These are phyloP conservation scores for Synanthedon tipuliformis DNA, from an alignment of 2,888 invertebrate genomes.

Conservation along the genomic window DNA sequence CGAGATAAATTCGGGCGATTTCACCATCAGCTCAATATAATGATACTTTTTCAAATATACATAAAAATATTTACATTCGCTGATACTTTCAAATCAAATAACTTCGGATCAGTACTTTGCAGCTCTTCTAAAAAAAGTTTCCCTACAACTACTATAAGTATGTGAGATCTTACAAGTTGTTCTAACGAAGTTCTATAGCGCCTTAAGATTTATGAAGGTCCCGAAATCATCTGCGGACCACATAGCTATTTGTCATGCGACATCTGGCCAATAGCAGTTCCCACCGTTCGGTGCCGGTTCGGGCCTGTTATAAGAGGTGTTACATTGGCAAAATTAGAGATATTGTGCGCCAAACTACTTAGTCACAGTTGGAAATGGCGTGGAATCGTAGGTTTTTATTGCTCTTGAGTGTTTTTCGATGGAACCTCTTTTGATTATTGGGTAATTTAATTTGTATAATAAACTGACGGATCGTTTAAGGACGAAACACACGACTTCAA, in stretches of 20 bases:
- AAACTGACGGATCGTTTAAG: too few species aligned
- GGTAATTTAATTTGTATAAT: too few species aligned
- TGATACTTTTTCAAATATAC: too few species aligned
- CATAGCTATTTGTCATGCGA: conserved; percentile 48
- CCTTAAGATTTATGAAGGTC: conserved; percentile 26
- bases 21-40: too few species aligned
- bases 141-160: too few species aligned
- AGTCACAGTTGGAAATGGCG: conserved; percentile 20
- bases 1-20: too few species aligned
- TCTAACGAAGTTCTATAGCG: conserved; percentile 3
- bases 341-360: conserved; percentile 18
- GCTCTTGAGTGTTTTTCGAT: conserved; percentile 29
- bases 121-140: too few species aligned
- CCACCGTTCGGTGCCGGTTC: conserved; percentile 31
- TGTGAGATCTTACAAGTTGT: neutral
- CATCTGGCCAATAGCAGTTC: conserved; percentile 41
- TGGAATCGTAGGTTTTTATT: conserved; percentile 30
- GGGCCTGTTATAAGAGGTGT: conserved; percentile 16
- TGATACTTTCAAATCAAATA: too few species aligned
- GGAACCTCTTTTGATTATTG: conserved; percentile 4
- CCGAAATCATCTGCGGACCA: conserved; percentile 46
- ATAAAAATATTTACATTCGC: too few species aligned
- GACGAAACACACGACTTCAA: too few species aligned
- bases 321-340: conserved; percentile 9
- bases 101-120: too few species aligned